Evolutionary conservation across 2,888 invertebrate genomes (phyloP).

Genomic region (Parapristionchus giblindavisi): DNA sequence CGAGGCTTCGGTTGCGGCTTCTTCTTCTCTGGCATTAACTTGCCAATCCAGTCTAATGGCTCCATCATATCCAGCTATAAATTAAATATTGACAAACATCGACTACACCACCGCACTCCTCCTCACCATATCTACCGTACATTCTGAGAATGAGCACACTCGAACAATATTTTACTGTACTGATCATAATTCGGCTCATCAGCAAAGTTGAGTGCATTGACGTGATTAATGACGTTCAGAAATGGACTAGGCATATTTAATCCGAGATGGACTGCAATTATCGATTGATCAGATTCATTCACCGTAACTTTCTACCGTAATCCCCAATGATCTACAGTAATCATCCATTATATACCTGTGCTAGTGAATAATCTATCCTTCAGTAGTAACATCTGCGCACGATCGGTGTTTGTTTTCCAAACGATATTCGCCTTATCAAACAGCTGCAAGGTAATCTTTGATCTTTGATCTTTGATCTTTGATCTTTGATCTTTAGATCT

Average conservation of each 20-base stretch:
- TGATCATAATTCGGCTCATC: slow-evolving; percentile 14
- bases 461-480: neutral
- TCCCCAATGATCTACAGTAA: too few species aligned
- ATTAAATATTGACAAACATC: neutral
- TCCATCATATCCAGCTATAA: slow-evolving; percentile 7
- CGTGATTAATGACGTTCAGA: slow-evolving; percentile 3
- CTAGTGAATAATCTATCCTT: slow-evolving; percentile 9
- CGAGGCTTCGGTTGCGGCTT: too few species aligned
- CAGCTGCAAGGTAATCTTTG: slow-evolving; percentile 5
- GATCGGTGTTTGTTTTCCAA: slow-evolving; percentile 11
- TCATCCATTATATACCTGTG: too few species aligned
- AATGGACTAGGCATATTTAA: too few species aligned
- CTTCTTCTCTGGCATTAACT: slow-evolving; percentile 28
- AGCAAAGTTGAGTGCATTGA: slow-evolving; percentile 27
- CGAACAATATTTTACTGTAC: neutral
- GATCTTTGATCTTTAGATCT: too few species aligned
- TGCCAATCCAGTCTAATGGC: slow-evolving; percentile 29
- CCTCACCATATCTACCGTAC: too few species aligned
- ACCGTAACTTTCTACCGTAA: too few species aligned
- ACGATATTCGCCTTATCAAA: slow-evolving; percentile 23
- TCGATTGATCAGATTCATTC: too few species aligned
- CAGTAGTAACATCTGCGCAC: slow-evolving; percentile 19
- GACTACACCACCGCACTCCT: neutral
- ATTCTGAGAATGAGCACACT: slow-evolving; percentile 19
- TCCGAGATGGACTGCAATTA: too few species aligned